Evolutionary conservation across 2,113 vertebrate genomes (phyloP).

Genomic region (Corydoras maculifer): DNA sequence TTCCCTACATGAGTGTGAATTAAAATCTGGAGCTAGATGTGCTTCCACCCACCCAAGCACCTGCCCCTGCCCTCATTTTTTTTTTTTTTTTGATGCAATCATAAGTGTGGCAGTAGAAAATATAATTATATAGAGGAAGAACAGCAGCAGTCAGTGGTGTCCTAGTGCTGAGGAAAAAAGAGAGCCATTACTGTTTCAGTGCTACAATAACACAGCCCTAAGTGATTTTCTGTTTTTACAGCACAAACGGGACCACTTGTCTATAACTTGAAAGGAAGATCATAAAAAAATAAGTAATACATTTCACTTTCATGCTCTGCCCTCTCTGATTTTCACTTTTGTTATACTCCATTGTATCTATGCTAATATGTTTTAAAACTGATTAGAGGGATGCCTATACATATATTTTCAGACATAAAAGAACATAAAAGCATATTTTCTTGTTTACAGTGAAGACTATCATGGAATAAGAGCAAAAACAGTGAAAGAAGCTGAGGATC

Average conservation of each 20-base stretch:
- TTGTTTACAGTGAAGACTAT: too few species aligned
- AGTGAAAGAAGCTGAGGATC: too few species aligned
- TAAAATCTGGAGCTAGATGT: conserved; percentile 22
- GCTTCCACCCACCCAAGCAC: conserved; percentile 35
- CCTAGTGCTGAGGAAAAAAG: neutral
- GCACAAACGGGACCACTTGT: conserved; percentile 79
- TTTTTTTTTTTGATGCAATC: conserved; percentile 56
- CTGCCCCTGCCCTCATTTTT: conserved; percentile 52
- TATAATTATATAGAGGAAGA: conserved; percentile 63
- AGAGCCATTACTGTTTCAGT: conserved; percentile 50
- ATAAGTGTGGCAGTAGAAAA: conserved; percentile 53
- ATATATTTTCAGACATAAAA: too few species aligned
- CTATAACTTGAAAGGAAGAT: conserved; percentile 75
- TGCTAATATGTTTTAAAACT: neutral
- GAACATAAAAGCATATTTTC: too few species aligned
- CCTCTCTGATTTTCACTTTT: conserved; percentile 63
- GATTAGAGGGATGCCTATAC: too few species aligned
- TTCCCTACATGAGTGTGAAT: conserved; percentile 26
- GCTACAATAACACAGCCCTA: conserved; percentile 78
- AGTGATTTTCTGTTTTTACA: conserved; percentile 86
- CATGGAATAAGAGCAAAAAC: too few species aligned
- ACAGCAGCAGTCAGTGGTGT: conserved; percentile 36
- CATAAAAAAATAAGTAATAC: conserved; percentile 69
- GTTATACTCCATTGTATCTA: neutral
- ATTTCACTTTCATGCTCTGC: conserved; percentile 74